A percentile compares a stretch with the other conserved stretches of the same genome.
phyloP scores from a whole-genome alignment of 2,113 vertebrate genomes.

The Engystomops pustulosus region DNA sequence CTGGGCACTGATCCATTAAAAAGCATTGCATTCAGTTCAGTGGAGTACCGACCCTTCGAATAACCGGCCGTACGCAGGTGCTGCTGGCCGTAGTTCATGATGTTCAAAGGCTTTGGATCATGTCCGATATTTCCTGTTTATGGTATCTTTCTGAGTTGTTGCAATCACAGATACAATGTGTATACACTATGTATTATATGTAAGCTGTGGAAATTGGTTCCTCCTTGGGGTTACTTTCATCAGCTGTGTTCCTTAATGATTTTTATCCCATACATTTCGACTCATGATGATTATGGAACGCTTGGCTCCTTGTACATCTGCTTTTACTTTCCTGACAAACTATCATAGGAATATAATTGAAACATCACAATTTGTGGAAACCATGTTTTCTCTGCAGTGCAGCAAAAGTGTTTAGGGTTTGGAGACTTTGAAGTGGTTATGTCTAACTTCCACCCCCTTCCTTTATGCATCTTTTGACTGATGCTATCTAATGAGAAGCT shows the following conservation, averaged over 20 bases:
- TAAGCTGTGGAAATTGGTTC: constrained; percentile 21
- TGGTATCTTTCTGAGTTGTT: neutral
- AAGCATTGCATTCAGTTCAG: too few relatives aligned
- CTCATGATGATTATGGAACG: constrained; percentile 8
- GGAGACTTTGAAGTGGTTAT: constrained; percentile 37
- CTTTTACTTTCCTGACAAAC: constrained; percentile 49
- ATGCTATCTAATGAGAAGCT: constrained; percentile 48
- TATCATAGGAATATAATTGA: constrained; percentile 28
- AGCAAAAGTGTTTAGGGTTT: constrained; percentile 2
- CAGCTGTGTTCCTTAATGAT: constrained; percentile 14
- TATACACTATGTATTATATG: too few relatives aligned
- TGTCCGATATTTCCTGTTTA: neutral
- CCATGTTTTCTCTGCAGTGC: neutral
- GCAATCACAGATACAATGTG: constrained; percentile 1
- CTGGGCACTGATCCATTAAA: too few relatives aligned
- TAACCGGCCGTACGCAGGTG: too few relatives aligned
- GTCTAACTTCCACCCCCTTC: neutral
- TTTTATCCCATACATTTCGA: constrained; percentile 4
- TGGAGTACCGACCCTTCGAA: too few relatives aligned
- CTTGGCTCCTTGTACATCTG: constrained; percentile 39
- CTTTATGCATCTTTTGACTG: constrained; percentile 26
- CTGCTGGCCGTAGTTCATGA: neutral
- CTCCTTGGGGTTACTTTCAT: constrained; percentile 45
- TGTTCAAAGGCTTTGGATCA: neutral
- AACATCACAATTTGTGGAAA: constrained; percentile 26